These are phyloP conservation scores for Dendrocincla fuliginosa DNA, from an alignment of 2,797 vertebrate species.

Conservation along the genomic window DNA sequence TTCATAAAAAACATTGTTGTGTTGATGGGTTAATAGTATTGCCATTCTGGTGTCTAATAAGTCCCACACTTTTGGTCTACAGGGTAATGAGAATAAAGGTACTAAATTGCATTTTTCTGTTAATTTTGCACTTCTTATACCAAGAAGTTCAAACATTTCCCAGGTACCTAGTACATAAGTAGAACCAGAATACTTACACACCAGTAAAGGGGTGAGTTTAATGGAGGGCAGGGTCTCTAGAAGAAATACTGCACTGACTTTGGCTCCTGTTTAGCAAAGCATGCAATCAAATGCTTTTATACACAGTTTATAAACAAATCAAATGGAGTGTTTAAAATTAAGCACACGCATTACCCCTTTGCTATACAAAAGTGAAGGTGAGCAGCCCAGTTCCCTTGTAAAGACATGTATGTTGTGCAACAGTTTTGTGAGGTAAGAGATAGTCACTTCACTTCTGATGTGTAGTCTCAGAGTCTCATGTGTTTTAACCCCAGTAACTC, in stretches of 20 bases:
- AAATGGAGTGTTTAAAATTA: not conserved
- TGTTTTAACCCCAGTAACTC: not conserved
- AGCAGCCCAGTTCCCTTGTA: not conserved
- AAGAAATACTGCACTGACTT: not conserved
- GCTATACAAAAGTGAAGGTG: not conserved
- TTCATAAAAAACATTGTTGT: not conserved
- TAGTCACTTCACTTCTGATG: not conserved
- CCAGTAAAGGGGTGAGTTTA: not conserved
- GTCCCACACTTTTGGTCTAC: not conserved
- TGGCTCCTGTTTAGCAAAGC: not conserved
- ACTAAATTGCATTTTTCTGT: not conserved
- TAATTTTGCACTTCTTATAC: not conserved
- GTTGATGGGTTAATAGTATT: not conserved
- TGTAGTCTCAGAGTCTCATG: rapidly evolving
- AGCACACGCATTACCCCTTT: not conserved
- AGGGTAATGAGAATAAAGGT: not conserved
- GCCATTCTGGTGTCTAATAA: not conserved
- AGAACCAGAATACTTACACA: not conserved
- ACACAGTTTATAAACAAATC: not conserved
- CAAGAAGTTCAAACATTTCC: not conserved
- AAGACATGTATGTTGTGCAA: not conserved
- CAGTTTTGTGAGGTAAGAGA: not conserved
- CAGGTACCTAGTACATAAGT: not conserved
- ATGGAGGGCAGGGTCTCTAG: not conserved
- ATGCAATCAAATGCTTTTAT: not conserved